Evolutionary conservation across 2,888 invertebrate species (phyloP), one percentile per base, ranked within the genome.

Genomic region (Microctonus brassicae): DNA sequence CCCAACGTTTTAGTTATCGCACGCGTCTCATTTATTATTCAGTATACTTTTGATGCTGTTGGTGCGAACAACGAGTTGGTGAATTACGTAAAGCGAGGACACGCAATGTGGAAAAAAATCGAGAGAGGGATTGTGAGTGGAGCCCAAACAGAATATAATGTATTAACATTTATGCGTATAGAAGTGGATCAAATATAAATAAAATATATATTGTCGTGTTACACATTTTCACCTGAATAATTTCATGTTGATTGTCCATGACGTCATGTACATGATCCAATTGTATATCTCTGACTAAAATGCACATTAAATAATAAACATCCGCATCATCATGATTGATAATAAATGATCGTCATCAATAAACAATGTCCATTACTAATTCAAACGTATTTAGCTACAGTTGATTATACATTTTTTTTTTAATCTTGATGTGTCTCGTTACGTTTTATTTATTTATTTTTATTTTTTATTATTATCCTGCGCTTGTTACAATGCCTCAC

Each of bases 201-300:
- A 57, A 55, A 36, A 47, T 47, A n/a, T n/a, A 55, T 66, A 22
- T n/a, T n/a, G 24, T 58, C n/a, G n/a, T 36, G 24, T 57, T 66
- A 65, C 65, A 65, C 17, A 47, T 47, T 47, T 47, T 47, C 36
- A 11, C 26, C 53, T 70, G 61, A 65, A 66, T 70, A 66, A 70
- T 70, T 70, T 61, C 60, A 36, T 20, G 33, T 47, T 39, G 39
- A 39, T 39, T 39, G 39, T 39, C n/a, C 39, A 39, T 39, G 39
- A 39, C 39, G 39, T n/a, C n/a, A n/a, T n/a, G n/a, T n/a, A n/a
- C n/a, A n/a, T n/a, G 39, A 39, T 24, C 26, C 13, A 11, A 26
- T 36, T 24, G 42, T 55, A 29, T 36, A 22, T 55, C 65, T 34
- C 24, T n/a, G 5, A 24, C 22, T 22, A 57, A 57, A 57, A 57